A percentile compares a stretch with the other conserved stretches of the same genome.
These are phyloP conservation scores for Netelia fuscicornis DNA, from an alignment of 2,888 invertebrate species.

Conservation along the genomic window DNA sequence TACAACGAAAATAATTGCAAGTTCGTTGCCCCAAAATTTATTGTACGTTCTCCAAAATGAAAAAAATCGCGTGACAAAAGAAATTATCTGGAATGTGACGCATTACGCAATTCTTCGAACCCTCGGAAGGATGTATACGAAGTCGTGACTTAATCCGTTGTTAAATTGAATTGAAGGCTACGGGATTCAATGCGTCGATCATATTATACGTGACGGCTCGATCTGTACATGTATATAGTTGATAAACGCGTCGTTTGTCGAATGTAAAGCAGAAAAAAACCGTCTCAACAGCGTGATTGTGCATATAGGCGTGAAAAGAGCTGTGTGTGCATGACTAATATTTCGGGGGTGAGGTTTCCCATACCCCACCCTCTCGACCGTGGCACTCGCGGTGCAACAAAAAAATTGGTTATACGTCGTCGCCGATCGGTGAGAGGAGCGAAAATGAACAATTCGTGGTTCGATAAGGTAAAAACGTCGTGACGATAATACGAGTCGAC, in stretches of 20 bases:
- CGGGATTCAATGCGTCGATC: conserved; percentile 34
- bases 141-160: conserved; percentile 31
- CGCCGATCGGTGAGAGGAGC: conserved; percentile 19
- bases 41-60: conserved; percentile 6
- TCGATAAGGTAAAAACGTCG: conserved; percentile 26
- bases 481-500: conserved; percentile 15
- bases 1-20: background rate
- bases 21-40: conserved; percentile 29
- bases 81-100: background rate
- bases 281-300: conserved; percentile 44
- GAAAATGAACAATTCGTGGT: background rate
- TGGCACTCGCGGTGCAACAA: conserved; percentile 55
- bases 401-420: conserved; percentile 65
- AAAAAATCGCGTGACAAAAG: conserved; percentile 10
- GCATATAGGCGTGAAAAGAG: conserved; percentile 49
- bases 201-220: conserved; percentile 12
- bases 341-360: conserved; percentile 79
- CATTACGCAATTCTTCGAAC: background rate
- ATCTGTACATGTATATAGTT: conserved; percentile 13
- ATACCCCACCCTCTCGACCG: conserved; percentile 77
- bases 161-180: conserved; percentile 44
- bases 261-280: conserved; percentile 46
- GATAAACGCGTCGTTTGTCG: conserved; percentile 30
- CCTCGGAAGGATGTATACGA: conserved; percentile 21
- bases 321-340: conserved; percentile 80